phyloP scores from a whole-genome alignment of 2,113 vertebrate genomes.

The Melierax canorus region DNA sequence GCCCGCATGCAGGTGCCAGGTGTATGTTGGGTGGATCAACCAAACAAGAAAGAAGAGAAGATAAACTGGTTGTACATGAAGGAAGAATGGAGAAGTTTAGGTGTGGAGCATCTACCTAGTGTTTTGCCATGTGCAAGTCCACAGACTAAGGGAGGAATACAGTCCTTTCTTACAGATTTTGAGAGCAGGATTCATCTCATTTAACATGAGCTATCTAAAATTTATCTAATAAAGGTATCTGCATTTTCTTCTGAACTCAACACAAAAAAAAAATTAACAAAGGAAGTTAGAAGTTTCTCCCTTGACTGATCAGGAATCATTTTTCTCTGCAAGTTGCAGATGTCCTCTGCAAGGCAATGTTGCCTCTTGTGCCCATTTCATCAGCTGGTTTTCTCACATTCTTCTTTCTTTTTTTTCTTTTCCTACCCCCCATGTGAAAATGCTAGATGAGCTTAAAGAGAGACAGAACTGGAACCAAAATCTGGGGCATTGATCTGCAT shows the following conservation, averaged over 20 bases:
- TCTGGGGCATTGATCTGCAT: neutral
- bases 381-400: neutral
- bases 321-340: neutral
- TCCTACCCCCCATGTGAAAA: neutral
- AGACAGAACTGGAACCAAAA: neutral
- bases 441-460: neutral
- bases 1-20: neutral
- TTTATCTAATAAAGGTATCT: neutral
- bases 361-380: neutral
- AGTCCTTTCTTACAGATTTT: neutral
- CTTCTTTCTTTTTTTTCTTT: neutral
- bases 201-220: neutral
- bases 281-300: neutral
- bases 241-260: neutral
- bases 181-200: neutral
- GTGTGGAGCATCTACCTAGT: too few species aligned
- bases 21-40: neutral
- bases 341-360: neutral
- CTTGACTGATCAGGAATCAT: neutral
- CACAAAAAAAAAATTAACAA: neutral
- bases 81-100: neutral
- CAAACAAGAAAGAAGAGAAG: neutral
- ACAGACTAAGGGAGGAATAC: neutral
- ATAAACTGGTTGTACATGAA: neutral
- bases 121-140: neutral